Evolutionary conservation across 2,113 vertebrate genomes (phyloP), one percentile per base, ranked within the genome.

Genomic region (Rafetus swinhoei): DNA sequence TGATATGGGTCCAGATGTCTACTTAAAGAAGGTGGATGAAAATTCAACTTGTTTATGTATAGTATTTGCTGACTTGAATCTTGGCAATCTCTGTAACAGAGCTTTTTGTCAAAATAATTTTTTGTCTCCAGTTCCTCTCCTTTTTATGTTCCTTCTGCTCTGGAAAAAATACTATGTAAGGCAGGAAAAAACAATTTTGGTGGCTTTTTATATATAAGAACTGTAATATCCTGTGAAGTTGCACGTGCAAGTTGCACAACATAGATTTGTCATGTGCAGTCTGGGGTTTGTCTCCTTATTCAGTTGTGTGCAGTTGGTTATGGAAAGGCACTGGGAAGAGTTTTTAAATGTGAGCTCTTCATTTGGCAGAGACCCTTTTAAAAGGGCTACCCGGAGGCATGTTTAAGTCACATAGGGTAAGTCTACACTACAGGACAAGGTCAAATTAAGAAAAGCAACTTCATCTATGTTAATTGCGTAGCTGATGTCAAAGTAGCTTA

Each of bases 1-100:
- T 92, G 74, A 74, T 95, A 80, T 77, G 11, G 59, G 86, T 91
- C 95, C 96, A 95, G 96, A 95, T 96, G 88, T 92, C 89, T 91
- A 0, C 77, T 93, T 87, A 85, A 79, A 60, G 83, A 94, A 94
- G 90, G 82, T 60, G 32, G 82, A 95, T 95, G 57, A n/a, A 19
- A 55, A 18, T 21, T 76, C 72, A 45, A 39, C 54, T 93, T 94
- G 87, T 85, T 95, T 89, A 50, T 7, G 21, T 86, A 9, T 7
- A 59, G 6, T 39, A 65, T 89, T 93, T 85, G 95, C 93, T 93
- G 72, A 94, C 86, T 94, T 95, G 19, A 93, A 19, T 95, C 94
- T 96, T 96, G 93, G 93, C 87, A 93, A 53, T 81, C 32, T 86
- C 8, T 57, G 53, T 12, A 85, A 79, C 91, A 96, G 80, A 82